Evolutionary conservation across 2,797 vertebrate genomes (phyloP).

Genomic region (Enteromius afrohamiltoni): DNA sequence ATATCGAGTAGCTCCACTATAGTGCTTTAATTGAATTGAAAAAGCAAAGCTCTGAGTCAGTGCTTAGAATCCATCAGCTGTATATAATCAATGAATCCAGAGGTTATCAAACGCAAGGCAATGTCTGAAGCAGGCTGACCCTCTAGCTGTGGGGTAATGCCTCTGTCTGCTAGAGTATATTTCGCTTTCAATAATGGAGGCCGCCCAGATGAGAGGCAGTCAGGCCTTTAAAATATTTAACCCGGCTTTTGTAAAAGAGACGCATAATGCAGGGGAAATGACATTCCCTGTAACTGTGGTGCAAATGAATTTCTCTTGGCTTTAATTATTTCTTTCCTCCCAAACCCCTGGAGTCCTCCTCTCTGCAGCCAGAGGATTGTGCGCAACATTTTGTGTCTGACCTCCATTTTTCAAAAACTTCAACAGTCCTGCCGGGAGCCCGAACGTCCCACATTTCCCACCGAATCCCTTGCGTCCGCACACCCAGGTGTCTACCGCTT

Average conservation of each 20-base stretch:
- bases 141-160: slow-evolving; percentile 12
- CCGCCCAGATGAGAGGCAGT: slow-evolving; percentile 18
- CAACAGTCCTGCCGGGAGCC: slow-evolving; percentile 59
- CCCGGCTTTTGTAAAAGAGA: slow-evolving; percentile 46
- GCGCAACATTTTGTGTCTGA: slow-evolving; percentile 56
- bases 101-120: slow-evolving; percentile 41
- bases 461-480: slow-evolving; percentile 36
- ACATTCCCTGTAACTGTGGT: slow-evolving; percentile 48
- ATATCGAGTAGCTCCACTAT: slow-evolving; percentile 38
- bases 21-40: slow-evolving; percentile 46
- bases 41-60: slow-evolving; percentile 46
- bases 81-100: slow-evolving; percentile 41
- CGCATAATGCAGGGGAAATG: slow-evolving; percentile 47
- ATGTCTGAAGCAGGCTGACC: not conserved
- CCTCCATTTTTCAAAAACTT: slow-evolving; percentile 63
- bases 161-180: slow-evolving; percentile 34
- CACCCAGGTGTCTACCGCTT: slow-evolving; percentile 25
- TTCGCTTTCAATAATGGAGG: slow-evolving; percentile 39
- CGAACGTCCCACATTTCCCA: slow-evolving; percentile 62
- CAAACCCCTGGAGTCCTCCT: slow-evolving; percentile 40
- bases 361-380: slow-evolving; percentile 51
- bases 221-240: slow-evolving; percentile 62
- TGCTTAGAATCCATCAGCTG: slow-evolving; percentile 34
- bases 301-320: slow-evolving; percentile 59
- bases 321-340: slow-evolving; percentile 65